A percentile compares a stretch with the other conserved stretches of the same genome.
These are phyloP conservation scores for Clamator glandarius DNA, from an alignment of 2,797 vertebrate species.

Conservation along the genomic window DNA sequence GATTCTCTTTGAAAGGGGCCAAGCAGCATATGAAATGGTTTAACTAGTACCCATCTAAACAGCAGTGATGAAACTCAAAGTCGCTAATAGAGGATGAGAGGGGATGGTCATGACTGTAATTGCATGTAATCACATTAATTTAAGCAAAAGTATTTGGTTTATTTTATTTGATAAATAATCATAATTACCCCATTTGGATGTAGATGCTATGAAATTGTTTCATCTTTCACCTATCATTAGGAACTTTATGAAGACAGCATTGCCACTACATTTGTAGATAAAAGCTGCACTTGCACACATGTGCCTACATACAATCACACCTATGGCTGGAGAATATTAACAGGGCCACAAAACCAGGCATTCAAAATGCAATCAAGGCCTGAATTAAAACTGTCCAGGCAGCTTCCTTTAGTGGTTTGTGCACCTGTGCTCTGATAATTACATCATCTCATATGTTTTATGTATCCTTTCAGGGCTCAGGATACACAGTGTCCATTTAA, in stretches of 20 bases:
- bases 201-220: background rate
- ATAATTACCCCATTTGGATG: background rate
- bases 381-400: background rate
- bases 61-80: fast-evolving
- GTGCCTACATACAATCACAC: background rate
- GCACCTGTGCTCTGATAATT: background rate
- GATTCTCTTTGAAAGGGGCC: background rate
- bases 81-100: fast-evolving
- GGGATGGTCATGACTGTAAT: background rate
- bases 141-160: background rate
- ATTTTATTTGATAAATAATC: background rate
- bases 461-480: background rate
- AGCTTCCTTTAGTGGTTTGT: background rate
- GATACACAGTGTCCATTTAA: background rate
- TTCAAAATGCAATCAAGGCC: background rate
- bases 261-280: background rate
- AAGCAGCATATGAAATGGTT: background rate
- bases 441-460: background rate
- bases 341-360: background rate
- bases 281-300: background rate
- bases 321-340: background rate
- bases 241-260: background rate
- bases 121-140: background rate
- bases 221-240: background rate
- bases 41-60: background rate